Conservation (phyloP, 1,140 invertebrate species). For the Diorhabda sublineata region DNA sequence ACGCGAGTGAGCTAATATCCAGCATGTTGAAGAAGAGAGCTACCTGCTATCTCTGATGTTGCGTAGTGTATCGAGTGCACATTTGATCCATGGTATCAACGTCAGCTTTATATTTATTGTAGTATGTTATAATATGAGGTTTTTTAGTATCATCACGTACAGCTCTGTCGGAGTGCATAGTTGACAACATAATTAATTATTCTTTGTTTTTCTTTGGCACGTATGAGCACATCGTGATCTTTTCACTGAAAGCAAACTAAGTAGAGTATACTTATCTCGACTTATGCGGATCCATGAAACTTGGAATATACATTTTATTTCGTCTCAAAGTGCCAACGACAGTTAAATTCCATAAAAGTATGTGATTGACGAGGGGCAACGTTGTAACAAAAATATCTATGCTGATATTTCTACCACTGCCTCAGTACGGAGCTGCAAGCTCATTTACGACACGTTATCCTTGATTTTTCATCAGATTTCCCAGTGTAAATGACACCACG, state of each 20-base stretch:
- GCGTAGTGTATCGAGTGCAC: neutral
- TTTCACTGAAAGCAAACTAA: conserved; percentile 12
- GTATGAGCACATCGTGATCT: no score
- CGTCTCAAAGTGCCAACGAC: no score
- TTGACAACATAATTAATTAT: no score
- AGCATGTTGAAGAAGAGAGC: neutral
- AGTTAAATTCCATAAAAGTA: conserved; percentile 1
- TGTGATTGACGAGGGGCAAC: neutral
- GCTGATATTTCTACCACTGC: conserved; percentile 21
- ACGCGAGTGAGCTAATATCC: neutral
- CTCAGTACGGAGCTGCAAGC: conserved; percentile 34
- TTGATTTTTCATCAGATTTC: conserved; percentile 9
- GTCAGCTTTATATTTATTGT: no score
- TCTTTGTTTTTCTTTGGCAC: no score
- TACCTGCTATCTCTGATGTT: neutral
- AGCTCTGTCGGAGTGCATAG: no score
- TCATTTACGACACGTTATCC: conserved; percentile 4
- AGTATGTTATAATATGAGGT: no score
- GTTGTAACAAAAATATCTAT: conserved; percentile 17
- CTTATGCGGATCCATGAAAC: no score
- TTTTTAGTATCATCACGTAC: no score
- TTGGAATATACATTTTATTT: no score
- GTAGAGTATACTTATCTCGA: no score
- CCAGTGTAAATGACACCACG: conserved; percentile 30
- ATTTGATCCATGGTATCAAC: neutral